Conservation (phyloP, 2,888 invertebrate genomes). For the Acrobasis suavella region DNA sequence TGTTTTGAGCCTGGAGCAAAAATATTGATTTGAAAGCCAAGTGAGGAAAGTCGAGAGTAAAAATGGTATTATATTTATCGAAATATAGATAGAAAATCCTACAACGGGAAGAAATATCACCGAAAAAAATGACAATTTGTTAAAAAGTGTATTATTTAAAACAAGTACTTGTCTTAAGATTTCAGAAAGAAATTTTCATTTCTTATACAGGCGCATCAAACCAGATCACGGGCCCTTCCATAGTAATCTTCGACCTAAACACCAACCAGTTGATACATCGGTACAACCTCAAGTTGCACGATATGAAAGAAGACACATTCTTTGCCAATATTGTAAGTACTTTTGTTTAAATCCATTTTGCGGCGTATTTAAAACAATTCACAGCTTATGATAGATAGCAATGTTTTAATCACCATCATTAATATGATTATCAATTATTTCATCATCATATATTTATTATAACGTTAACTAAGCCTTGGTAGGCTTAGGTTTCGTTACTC, state of each 20-base stretch:
- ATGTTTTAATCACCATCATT: too few relatives aligned
- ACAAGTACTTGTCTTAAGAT: too few relatives aligned
- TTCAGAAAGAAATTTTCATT: slow-evolving; percentile 1
- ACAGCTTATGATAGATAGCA: slow-evolving; percentile 4
- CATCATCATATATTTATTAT: not conserved
- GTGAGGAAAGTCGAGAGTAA: too few relatives aligned
- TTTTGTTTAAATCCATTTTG: not conserved
- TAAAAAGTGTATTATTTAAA: too few relatives aligned
- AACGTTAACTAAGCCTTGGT: too few relatives aligned
- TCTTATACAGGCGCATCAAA: slow-evolving; percentile 64
- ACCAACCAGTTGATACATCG: slow-evolving; percentile 87
- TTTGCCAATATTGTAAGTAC: slow-evolving; percentile 89
- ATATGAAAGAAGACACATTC: slow-evolving; percentile 88
- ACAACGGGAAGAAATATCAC: too few relatives aligned
- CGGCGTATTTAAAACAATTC: not conserved
- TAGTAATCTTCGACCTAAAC: slow-evolving; percentile 88
- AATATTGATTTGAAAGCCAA: not conserved
- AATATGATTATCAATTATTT: too few relatives aligned
- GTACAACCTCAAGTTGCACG: slow-evolving; percentile 85
- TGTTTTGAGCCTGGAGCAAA: too few relatives aligned
- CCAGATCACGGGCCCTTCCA: slow-evolving; percentile 84
- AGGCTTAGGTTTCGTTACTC: too few relatives aligned
- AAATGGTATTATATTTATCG: too few relatives aligned
- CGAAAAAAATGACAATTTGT: too few relatives aligned
- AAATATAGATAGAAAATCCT: too few relatives aligned